Evolutionary conservation across 2,113 vertebrate species (phyloP).

Genomic region (Crypturellus undulatus): DNA sequence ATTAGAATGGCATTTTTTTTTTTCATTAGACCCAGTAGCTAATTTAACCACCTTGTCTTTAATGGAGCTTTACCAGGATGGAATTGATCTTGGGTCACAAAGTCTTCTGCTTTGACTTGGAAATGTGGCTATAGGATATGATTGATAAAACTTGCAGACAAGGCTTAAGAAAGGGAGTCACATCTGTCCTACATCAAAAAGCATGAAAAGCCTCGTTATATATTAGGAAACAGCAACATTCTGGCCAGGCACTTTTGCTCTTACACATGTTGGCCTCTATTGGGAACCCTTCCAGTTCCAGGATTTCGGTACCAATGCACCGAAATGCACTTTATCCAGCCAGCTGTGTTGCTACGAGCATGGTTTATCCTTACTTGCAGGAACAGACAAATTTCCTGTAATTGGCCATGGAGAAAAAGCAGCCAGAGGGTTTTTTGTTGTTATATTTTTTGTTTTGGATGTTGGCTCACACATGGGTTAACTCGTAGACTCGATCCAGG

Average conservation of each 20-base stretch:
- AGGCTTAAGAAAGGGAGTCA: neutral
- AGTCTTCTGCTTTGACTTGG: neutral
- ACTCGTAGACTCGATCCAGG: neutral
- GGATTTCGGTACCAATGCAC: neutral
- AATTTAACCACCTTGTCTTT: neutral
- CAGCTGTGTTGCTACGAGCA: rapidly evolving
- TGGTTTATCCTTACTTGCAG: neutral
- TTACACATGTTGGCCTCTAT: neutral
- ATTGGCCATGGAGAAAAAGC: neutral
- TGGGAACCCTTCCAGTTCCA: neutral
- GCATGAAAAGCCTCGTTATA: neutral
- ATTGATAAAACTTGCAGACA: neutral
- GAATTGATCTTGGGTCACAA: neutral
- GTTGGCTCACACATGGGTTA: neutral
- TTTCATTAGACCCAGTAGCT: neutral
- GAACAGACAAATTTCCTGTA: neutral
- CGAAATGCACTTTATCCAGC: neutral
- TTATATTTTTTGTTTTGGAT: neutral
- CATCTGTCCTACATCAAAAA: neutral
- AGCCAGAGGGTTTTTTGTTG: neutral
- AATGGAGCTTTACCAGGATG: neutral
- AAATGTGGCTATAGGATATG: neutral
- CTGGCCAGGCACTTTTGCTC: neutral
- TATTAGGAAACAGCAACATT: rapidly evolving
- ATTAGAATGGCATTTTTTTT: neutral